These are phyloP conservation scores for Chloroclystis v-ata DNA, from an alignment of 2,888 invertebrate species.

Conservation along the genomic window DNA sequence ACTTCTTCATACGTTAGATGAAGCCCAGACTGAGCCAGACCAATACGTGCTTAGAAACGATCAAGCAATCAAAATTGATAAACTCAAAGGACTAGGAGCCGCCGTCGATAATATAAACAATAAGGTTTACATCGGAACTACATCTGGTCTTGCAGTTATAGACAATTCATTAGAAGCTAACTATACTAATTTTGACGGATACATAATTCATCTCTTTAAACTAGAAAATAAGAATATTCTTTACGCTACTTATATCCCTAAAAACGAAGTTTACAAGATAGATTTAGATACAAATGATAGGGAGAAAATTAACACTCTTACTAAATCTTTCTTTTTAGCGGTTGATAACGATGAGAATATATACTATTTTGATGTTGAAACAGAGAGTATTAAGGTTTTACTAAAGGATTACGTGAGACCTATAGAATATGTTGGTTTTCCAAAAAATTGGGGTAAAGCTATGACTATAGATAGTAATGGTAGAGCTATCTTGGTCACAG, in stretches of 20 bases:
- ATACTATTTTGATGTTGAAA: conserved; percentile 68
- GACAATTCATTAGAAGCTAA: conserved; percentile 52
- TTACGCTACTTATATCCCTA: conserved; percentile 59
- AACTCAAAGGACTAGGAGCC: conserved; percentile 60
- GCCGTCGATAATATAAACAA: conserved; percentile 53
- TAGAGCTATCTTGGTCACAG: conserved; percentile 56
- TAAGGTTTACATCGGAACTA: conserved; percentile 61
- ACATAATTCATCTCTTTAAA: conserved; percentile 65
- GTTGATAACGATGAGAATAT: conserved; percentile 60
- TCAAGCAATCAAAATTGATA: conserved; percentile 55
- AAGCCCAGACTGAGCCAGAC: conserved; percentile 68
- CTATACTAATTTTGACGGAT: conserved; percentile 60
- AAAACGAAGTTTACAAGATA: conserved; percentile 57
- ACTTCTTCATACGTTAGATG: conserved; percentile 56
- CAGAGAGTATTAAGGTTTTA: conserved; percentile 65
- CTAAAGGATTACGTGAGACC: conserved; percentile 64
- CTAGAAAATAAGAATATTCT: conserved; percentile 46
- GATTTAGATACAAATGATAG: conserved; percentile 57
- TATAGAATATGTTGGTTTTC: conserved; percentile 63
- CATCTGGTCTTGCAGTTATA: conserved; percentile 53
- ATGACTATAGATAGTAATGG: conserved; percentile 45
- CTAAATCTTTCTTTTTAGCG: conserved; percentile 63
- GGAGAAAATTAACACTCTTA: conserved; percentile 49
- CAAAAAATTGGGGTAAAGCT: conserved; percentile 61
- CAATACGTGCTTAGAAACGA: conserved; percentile 58